Conservation (phyloP, 2,888 invertebrate species). For the Osmoderma eremita region DNA sequence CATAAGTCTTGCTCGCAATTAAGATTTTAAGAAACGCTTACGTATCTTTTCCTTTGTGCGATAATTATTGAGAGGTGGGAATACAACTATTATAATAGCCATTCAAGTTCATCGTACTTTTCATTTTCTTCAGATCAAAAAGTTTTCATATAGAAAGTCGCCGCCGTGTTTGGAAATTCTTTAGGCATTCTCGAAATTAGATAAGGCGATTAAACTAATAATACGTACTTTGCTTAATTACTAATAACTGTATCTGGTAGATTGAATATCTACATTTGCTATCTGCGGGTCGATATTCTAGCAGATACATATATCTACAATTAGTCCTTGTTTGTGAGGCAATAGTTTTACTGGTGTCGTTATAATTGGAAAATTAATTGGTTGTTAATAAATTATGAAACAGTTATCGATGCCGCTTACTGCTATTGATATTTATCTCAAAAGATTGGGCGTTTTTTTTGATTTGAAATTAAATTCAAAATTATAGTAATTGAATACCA, state of each 20-base stretch:
- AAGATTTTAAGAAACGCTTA: slow-evolving; percentile 43
- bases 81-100: slow-evolving; percentile 31
- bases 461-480: too few relatives aligned
- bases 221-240: slow-evolving; percentile 18
- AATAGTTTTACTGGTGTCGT: slow-evolving; percentile 8
- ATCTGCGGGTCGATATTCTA: slow-evolving; percentile 3
- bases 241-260: background rate
- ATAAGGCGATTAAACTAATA: slow-evolving; percentile 40
- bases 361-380: slow-evolving; percentile 24
- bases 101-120: slow-evolving; percentile 16
- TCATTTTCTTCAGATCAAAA: background rate
- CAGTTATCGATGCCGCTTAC: slow-evolving; percentile 14
- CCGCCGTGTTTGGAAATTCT: slow-evolving; percentile 11
- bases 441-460: too few relatives aligned
- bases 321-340: background rate
- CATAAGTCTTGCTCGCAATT: slow-evolving; percentile 32
- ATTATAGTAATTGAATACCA: too few relatives aligned
- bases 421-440: background rate
- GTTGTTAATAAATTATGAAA: slow-evolving; percentile 7
- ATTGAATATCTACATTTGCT: background rate
- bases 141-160: background rate
- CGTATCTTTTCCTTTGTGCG: slow-evolving; percentile 21
- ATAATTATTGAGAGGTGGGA: slow-evolving; percentile 32
- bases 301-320: slow-evolving; percentile 4
- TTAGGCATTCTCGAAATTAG: slow-evolving; percentile 40